Evolutionary conservation across 1,140 invertebrate genomes (phyloP), one percentile per base, ranked within the genome.

Genomic region (Aricia agestis): DNA sequence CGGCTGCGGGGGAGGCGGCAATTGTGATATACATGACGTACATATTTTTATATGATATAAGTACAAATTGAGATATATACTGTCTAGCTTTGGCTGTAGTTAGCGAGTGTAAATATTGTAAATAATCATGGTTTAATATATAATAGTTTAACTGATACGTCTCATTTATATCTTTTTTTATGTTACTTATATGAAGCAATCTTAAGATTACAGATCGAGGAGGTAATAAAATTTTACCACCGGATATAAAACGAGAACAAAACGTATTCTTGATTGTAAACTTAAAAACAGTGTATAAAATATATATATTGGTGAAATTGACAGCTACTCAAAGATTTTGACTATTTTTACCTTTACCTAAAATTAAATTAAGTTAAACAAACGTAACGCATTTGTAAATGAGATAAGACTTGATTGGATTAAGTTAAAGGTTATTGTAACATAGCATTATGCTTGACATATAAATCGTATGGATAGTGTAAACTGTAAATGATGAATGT

Each of bases 31-130:
- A 82, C 82, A 81, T 83, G 82, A 87, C 84, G 82, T 86, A 85
- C 80, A 87, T 90, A 91, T 91, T 89, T 91, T 91, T 89, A 76
- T 89, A 91, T 83, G 80, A 86, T 86, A 84, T 89, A 89, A 89
- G 86, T 90, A 89, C 88, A 89, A 89, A 90, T 83, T 85, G 80
- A 81, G 71, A 80, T 76, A 77, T 76, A 80, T 77, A 76, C 74
- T 77, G 72, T 72, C 77, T 78, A 74, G 73, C 66, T 75, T 73
- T 78, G 75, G 74, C 74, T 82, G 76, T 77, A 76, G 73, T 73
- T 81, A 80, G 83, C 75, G 80, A 68, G 63, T 83, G 78, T 83
- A 77, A 72, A 80, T 81, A 78, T 59, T 86, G 82, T 86, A 85
- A 78, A 86, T 84, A 83, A 72, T 69, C 78, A 72, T 78, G 76